Percentiles rank a stretch among this genome's conserved stretches.
Evolutionary conservation across 2,113 vertebrate genomes (phyloP).

Genomic region (Syngnathus typhle): DNA sequence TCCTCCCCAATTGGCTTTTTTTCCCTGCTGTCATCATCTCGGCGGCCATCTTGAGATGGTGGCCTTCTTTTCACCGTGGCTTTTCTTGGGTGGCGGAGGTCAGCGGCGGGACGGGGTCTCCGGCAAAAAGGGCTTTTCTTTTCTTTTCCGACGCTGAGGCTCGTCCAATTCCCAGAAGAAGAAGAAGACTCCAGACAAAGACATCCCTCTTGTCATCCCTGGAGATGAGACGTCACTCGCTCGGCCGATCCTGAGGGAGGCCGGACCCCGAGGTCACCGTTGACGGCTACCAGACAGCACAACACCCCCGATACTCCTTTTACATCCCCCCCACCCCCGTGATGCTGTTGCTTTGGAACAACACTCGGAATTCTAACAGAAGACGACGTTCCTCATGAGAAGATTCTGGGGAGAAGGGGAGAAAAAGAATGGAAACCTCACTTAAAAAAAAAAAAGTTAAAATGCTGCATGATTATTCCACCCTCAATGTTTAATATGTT

Average conservation of each 20-base stretch:
- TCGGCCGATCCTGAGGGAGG: conserved; percentile 57
- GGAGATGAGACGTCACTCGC: conserved; percentile 61
- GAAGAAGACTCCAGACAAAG: conserved; percentile 52
- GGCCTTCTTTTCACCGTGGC: conserved; percentile 83
- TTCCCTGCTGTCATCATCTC: conserved; percentile 69
- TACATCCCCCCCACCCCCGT: conserved; percentile 26
- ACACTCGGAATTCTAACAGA: conserved; percentile 42
- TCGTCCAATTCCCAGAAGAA: conserved; percentile 43
- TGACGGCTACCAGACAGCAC: conserved; percentile 65
- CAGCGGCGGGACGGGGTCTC: conserved; percentile 79
- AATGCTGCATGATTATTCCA: no score
- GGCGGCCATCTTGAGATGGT: conserved; percentile 89
- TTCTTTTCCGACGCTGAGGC: conserved; percentile 50
- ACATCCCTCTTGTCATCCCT: conserved; percentile 62
- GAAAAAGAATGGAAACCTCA: not conserved
- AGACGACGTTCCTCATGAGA: not conserved
- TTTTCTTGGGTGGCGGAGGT: conserved; percentile 85
- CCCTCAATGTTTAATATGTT: no score
- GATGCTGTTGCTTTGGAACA: conserved; percentile 54
- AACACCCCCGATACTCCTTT: conserved; percentile 21
- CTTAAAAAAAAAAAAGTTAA: no score
- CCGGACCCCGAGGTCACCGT: conserved; percentile 57
- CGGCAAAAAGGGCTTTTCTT: conserved; percentile 77
- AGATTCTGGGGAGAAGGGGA: not conserved
- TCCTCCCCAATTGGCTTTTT: conserved; percentile 76